These are phyloP conservation scores for Triplophysa rosa DNA, from an alignment of 2,113 vertebrate species.

Conservation along the genomic window DNA sequence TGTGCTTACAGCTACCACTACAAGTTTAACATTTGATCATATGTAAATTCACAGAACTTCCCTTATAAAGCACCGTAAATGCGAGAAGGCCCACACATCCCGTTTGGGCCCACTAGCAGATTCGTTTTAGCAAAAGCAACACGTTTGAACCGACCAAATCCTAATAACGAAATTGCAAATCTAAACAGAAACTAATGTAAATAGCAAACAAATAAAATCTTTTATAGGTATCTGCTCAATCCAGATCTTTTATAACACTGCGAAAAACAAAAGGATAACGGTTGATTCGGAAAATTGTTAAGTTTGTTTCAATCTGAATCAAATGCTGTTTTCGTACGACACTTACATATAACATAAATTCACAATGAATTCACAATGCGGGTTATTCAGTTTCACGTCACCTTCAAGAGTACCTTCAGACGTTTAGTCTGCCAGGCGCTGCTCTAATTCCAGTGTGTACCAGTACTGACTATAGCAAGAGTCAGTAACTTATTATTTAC, in stretches of 20 bases:
- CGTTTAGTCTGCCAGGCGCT: constrained; percentile 4
- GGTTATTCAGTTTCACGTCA: background rate
- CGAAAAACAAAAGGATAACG: too few species aligned
- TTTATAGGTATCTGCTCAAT: background rate
- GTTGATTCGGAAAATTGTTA: too few species aligned
- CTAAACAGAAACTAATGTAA: background rate
- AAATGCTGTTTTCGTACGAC: background rate
- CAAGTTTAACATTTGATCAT: background rate
- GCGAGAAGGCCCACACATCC: background rate
- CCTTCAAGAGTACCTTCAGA: background rate
- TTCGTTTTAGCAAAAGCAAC: background rate
- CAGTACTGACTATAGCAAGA: constrained; percentile 13
- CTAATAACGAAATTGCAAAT: background rate
- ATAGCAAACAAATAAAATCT: background rate
- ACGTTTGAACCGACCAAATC: background rate
- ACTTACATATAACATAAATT: background rate
- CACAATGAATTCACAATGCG: background rate
- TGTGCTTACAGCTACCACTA: background rate
- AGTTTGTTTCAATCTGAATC: background rate
- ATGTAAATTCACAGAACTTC: background rate
- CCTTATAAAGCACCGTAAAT: background rate
- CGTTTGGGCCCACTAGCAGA: background rate
- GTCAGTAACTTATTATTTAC: constrained; percentile 24
- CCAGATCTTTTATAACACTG: background rate
- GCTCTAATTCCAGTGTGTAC: constrained; percentile 31